Percentiles rank a stretch among this genome's conserved stretches.
phyloP scores from a whole-genome alignment of 2,113 vertebrate genomes.

The Cisticola juncidis region DNA sequence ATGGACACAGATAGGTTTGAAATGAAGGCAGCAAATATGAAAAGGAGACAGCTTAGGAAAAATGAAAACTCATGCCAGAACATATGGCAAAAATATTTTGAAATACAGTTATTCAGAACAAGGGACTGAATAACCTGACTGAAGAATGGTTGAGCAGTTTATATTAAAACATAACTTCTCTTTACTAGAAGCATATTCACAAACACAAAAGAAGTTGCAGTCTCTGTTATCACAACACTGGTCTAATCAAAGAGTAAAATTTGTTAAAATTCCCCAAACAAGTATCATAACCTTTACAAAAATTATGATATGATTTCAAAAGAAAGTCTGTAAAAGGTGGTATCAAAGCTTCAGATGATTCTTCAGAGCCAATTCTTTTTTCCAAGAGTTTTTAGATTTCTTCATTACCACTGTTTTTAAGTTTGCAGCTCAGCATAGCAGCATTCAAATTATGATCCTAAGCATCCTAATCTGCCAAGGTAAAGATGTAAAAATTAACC shows the following conservation, averaged over 20 bases:
- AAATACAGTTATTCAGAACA: conserved; percentile 6
- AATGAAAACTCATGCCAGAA: conserved; percentile 12
- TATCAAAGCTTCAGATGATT: not conserved
- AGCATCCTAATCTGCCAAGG: not conserved
- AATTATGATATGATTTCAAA: not conserved
- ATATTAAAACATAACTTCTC: not conserved
- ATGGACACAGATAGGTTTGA: conserved; percentile 14
- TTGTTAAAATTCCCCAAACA: not conserved
- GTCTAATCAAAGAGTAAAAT: not conserved
- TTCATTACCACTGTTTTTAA: not conserved
- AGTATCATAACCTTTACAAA: not conserved
- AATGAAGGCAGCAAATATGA: conserved; percentile 27
- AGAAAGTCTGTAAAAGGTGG: not conserved
- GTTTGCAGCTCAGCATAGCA: not conserved
- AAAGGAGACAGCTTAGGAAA: not conserved
- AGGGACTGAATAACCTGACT: not conserved
- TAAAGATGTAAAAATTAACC: not conserved
- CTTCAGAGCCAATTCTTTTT: not conserved
- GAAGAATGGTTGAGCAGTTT: not conserved
- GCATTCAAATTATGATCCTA: not conserved
- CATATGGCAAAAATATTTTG: conserved; percentile 1
- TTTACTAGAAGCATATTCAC: not conserved
- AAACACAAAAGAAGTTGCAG: not conserved
- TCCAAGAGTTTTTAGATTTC: not conserved
- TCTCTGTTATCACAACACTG: not conserved